These are phyloP conservation scores for Aphidius colemani DNA, from an alignment of 2,888 invertebrate species.

Conservation along the genomic window DNA sequence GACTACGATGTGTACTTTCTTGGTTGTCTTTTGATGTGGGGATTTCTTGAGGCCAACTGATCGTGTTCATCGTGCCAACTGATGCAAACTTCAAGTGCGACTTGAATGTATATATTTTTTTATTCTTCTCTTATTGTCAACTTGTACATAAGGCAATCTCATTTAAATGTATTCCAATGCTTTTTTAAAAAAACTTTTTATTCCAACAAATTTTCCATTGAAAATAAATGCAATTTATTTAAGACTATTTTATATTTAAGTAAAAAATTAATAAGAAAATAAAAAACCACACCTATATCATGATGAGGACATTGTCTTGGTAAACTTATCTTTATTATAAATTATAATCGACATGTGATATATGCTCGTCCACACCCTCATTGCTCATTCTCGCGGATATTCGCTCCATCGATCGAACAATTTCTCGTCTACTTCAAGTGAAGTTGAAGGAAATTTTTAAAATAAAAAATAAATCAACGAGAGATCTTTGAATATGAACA, in stretches of 20 bases:
- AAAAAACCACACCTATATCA: no score
- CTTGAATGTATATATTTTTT: slow-evolving; percentile 3
- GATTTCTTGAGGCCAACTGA: slow-evolving; percentile 55
- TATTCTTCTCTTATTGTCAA: slow-evolving; percentile 38
- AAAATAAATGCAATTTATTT: no score
- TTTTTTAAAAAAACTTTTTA: no score
- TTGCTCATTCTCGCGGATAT: slow-evolving; percentile 11
- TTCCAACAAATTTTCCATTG: no score
- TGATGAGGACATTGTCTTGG: no score
- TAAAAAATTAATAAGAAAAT: no score
- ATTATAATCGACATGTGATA: no score
- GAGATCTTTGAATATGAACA: not conserved
- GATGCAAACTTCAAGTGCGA: slow-evolving; percentile 33
- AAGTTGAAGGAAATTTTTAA: not conserved
- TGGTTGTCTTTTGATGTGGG: slow-evolving; percentile 41
- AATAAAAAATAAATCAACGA: not conserved
- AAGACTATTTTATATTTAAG: no score
- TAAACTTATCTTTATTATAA: no score
- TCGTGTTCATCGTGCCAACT: slow-evolving; percentile 56
- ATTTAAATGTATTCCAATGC: no score
- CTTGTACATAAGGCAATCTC: slow-evolving; percentile 46
- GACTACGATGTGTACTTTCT: no score
- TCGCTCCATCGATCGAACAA: slow-evolving; percentile 26
- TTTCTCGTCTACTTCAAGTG: no score
- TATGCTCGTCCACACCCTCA: slow-evolving; percentile 10